A percentile compares a stretch with the other conserved stretches of the same genome.
phyloP scores from a whole-genome alignment of 2,888 invertebrate species.

The Epirrita christyi region DNA sequence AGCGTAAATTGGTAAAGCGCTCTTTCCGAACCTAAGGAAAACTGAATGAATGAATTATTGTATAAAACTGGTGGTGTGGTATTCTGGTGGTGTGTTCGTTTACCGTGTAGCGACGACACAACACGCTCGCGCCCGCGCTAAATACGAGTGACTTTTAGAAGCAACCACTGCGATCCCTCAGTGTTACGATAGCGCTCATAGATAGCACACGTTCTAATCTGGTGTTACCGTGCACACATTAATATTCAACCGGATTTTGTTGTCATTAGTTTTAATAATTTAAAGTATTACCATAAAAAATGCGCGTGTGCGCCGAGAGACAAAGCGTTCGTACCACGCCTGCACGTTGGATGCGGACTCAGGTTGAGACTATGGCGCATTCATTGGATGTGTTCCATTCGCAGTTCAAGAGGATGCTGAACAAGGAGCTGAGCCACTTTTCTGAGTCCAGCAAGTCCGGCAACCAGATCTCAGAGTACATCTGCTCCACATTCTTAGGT shows the following conservation, averaged over 20 bases:
- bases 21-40: constrained; percentile 14
- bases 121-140: constrained; percentile 46
- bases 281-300: constrained; percentile 62
- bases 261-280: constrained; percentile 40
- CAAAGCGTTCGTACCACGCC: constrained; percentile 68
- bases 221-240: constrained; percentile 20
- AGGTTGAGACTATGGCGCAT: constrained; percentile 69
- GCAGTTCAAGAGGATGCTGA: constrained; percentile 99
- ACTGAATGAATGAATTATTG: constrained; percentile 17
- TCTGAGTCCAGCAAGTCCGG: constrained; percentile 99
- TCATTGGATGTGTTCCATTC: constrained; percentile 78
- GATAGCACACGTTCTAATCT: constrained; percentile 58
- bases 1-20: constrained; percentile 4
- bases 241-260: constrained; percentile 36
- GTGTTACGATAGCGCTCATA: constrained; percentile 70
- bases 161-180: constrained; percentile 54
- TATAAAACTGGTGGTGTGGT: constrained; percentile 3
- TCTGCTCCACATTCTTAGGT: constrained; percentile 99
- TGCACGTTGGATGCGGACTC: constrained; percentile 69
- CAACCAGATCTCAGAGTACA: constrained; percentile 99
- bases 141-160: constrained; percentile 40
- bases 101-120: constrained; percentile 50
- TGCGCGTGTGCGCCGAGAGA: constrained; percentile 78
- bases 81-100: constrained; percentile 12
- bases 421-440: constrained; percentile 99